Percentiles rank a stretch among this genome's conserved stretches.
These are phyloP conservation scores for Setipinna tenuifilis DNA, from an alignment of 2,797 vertebrate species.

Conservation along the genomic window DNA sequence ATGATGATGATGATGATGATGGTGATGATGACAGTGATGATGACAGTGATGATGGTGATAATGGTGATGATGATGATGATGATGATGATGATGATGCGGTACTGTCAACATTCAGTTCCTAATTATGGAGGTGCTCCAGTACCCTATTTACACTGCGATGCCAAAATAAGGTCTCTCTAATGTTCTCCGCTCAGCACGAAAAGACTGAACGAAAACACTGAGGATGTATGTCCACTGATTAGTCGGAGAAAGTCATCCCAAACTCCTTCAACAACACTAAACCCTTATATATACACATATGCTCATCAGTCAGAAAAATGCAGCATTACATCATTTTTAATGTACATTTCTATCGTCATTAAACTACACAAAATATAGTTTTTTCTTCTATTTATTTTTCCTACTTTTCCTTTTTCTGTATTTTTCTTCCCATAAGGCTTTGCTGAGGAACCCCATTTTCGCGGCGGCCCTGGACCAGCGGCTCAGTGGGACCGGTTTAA, in stretches of 20 bases:
- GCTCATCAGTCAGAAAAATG: too few species aligned
- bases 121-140: neutral
- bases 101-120: neutral
- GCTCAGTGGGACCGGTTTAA: slow-evolving; percentile 75
- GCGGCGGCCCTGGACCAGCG: slow-evolving; percentile 70
- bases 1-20: too few species aligned
- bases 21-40: neutral
- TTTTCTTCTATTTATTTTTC: neutral
- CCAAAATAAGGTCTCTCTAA: too few species aligned
- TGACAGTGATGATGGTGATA: too few species aligned
- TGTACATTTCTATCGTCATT: too few species aligned
- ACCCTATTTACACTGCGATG: neutral
- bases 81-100: neutral
- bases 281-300: neutral
- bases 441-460: slow-evolving; percentile 79
- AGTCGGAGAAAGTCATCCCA: neutral
- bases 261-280: neutral
- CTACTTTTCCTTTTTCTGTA: slow-evolving; percentile 17
- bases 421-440: slow-evolving; percentile 64
- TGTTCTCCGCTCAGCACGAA: neutral
- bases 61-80: too few species aligned
- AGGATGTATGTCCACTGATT: neutral
- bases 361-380: too few species aligned
- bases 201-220: neutral
- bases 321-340: too few species aligned